Conservation (phyloP, 2,113 vertebrate species). For the Burhinus bistriatus region DNA sequence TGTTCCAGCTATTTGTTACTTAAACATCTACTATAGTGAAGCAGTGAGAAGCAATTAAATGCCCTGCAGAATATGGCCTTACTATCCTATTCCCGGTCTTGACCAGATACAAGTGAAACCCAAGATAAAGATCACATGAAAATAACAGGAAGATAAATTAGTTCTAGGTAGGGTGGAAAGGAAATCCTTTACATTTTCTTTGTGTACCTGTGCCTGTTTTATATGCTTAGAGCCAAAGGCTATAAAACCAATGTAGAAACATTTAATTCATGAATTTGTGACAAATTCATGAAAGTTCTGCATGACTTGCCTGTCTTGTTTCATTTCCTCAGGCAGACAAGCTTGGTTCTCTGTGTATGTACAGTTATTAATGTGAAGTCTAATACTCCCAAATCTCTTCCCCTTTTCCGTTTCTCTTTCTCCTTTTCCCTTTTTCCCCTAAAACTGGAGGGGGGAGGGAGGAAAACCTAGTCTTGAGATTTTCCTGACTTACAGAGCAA, state of each 20-base stretch:
- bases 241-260: background rate
- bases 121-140: background rate
- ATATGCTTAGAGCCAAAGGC: background rate
- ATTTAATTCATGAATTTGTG: background rate
- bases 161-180: background rate
- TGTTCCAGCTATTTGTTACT: background rate
- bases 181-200: background rate
- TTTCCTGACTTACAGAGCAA: background rate
- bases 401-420: background rate
- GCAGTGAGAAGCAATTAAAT: background rate
- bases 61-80: background rate
- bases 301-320: background rate
- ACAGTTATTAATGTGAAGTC: background rate
- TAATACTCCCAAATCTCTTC: background rate
- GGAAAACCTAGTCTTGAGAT: background rate
- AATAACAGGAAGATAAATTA: background rate
- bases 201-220: background rate
- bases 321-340: background rate
- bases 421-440: background rate
- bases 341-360: background rate
- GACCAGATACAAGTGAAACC: background rate
- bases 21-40: background rate
- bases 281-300: background rate
- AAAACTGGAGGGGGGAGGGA: background rate
- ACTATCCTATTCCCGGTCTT: background rate